A percentile compares a stretch with the other conserved stretches of the same genome.
phyloP scores from a whole-genome alignment of 2,113 vertebrate species.

The Cercopithecus mona region DNA sequence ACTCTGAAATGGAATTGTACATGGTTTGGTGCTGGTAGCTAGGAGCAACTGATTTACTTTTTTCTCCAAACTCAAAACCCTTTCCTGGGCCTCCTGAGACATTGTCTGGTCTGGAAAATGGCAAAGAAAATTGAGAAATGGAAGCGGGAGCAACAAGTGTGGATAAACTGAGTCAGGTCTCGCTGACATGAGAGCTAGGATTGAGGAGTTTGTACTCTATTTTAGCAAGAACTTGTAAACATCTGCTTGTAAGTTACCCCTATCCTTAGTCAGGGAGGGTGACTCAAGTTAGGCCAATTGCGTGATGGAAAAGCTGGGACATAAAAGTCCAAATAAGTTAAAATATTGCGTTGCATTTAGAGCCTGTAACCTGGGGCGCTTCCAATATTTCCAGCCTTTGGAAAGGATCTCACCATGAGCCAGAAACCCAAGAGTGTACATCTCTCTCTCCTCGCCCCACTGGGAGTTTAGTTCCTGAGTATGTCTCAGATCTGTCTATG shows the following conservation, averaged over 20 bases:
- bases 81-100: not conserved
- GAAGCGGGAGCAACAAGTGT: not conserved
- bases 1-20: not conserved
- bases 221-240: constrained; percentile 49
- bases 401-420: not conserved
- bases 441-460: accelerated
- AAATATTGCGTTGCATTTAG: not conserved
- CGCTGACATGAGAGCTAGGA: not conserved
- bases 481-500: not conserved
- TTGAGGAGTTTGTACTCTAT: not conserved
- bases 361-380: not conserved
- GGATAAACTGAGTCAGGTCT: not conserved
- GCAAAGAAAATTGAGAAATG: not conserved
- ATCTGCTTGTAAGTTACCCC: not conserved
- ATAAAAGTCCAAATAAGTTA: constrained; percentile 62
- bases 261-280: not conserved
- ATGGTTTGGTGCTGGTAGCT: accelerated
- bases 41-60: not conserved
- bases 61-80: not conserved
- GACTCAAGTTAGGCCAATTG: constrained; percentile 37
- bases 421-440: not conserved
- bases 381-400: not conserved
- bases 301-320: not conserved
- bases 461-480: not conserved
- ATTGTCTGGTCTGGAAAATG: not conserved